Conservation (phyloP, 2,113 vertebrate genomes). For the Thryonomys swinderianus region DNA sequence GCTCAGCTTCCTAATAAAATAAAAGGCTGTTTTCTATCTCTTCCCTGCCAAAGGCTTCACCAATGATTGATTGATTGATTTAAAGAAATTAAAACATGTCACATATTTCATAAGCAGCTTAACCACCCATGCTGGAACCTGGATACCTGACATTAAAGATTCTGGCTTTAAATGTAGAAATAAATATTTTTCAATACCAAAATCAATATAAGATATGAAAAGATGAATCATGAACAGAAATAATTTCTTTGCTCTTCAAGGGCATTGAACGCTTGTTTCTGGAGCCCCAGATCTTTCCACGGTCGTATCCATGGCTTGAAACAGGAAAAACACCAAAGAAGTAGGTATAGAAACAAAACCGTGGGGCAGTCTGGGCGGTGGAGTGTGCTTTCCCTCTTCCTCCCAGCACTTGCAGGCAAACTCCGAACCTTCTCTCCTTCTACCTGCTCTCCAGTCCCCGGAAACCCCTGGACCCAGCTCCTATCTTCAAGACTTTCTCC, state of each 20-base stretch:
- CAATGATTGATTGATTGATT: slow-evolving; percentile 79
- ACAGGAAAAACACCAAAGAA: not conserved
- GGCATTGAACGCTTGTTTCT: not conserved
- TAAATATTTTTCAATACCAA: slow-evolving; percentile 64
- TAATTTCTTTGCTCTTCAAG: slow-evolving; percentile 28
- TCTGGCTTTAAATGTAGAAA: slow-evolving; percentile 60
- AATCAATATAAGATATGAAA: slow-evolving; percentile 53
- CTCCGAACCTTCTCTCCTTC: not conserved
- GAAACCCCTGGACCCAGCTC: not conserved
- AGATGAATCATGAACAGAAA: slow-evolving; percentile 47
- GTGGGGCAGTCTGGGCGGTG: not conserved
- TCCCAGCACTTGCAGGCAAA: not conserved
- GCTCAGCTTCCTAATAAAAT: slow-evolving; percentile 73
- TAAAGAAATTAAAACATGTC: slow-evolving; percentile 82
- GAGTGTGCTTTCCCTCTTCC: not conserved
- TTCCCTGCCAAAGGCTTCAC: slow-evolving; percentile 69
- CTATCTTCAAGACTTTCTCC: not conserved
- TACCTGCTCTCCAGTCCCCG: not conserved
- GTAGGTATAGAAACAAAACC: not conserved
- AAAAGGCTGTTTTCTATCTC: slow-evolving; percentile 78
- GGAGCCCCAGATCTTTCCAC: not conserved
- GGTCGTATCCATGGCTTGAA: not conserved
- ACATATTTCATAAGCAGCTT: slow-evolving; percentile 79
- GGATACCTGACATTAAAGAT: slow-evolving; percentile 56
- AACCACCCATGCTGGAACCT: not conserved